phyloP scores from a whole-genome alignment of 2,113 vertebrate species.

The Amia ocellicauda region DNA sequence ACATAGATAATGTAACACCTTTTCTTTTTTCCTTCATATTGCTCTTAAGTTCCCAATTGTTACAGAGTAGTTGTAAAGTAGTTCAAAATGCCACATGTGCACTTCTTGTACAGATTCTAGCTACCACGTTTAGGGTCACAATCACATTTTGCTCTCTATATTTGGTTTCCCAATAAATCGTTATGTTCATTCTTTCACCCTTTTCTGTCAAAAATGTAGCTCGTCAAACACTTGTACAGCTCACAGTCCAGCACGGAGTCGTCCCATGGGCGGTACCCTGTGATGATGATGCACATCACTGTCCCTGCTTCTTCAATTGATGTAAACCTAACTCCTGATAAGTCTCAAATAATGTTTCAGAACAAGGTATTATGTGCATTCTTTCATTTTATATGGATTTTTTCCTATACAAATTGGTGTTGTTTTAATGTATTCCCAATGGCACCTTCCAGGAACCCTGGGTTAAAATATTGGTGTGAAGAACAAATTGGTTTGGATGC shows the following conservation, averaged over 20 bases:
- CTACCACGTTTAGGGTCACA: too few relatives aligned
- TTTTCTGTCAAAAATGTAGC: constrained; percentile 53
- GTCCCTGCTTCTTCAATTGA: constrained; percentile 79
- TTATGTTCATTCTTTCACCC: not conserved
- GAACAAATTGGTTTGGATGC: too few relatives aligned
- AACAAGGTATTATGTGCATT: constrained; percentile 73
- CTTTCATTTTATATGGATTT: not conserved
- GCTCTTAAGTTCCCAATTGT: not conserved
- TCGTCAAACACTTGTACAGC: constrained; percentile 77
- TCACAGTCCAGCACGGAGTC: constrained; percentile 65
- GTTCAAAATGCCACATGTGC: too few relatives aligned
- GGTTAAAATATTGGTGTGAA: too few relatives aligned
- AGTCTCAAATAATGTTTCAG: constrained; percentile 87
- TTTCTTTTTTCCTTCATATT: too few relatives aligned
- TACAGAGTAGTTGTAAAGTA: not conserved
- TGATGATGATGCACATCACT: constrained; percentile 78
- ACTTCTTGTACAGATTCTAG: too few relatives aligned
- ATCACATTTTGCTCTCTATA: not conserved
- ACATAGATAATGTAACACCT: too few relatives aligned
- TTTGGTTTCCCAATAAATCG: not conserved
- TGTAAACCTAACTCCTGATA: constrained; percentile 92
- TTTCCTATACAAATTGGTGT: too few relatives aligned
- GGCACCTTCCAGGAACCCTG: too few relatives aligned
- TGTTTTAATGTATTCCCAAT: not conserved
- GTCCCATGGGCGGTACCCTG: constrained; percentile 70